Conservation (phyloP, 2,113 vertebrate genomes). For the Sylvilagus bachmani region DNA sequence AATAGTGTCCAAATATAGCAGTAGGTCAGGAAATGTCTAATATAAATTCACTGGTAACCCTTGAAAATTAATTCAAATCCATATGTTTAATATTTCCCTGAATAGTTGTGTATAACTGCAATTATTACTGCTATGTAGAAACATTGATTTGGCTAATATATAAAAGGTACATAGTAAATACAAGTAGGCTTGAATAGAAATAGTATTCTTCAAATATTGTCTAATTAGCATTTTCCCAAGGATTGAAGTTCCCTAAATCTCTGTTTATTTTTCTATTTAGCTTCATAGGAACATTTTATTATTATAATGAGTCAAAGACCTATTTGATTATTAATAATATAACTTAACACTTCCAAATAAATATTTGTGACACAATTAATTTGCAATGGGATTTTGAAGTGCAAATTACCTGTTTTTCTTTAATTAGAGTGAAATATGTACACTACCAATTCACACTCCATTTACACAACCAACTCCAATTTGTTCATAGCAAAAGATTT, state of each 20-base stretch:
- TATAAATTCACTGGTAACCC: not conserved
- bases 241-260: not conserved
- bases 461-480: not conserved
- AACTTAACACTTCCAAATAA: constrained; percentile 57
- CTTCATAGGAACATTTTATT: constrained; percentile 43
- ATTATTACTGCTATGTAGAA: not conserved
- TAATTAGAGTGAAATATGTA: constrained; percentile 53
- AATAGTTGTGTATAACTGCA: not conserved
- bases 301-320: constrained; percentile 46
- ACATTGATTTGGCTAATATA: not conserved
- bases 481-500: constrained; percentile 40
- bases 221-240: constrained; percentile 30
- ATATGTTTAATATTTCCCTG: not conserved
- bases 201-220: not conserved
- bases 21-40: not conserved
- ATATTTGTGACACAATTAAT: constrained; percentile 25
- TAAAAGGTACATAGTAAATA: not conserved
- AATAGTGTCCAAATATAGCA: not conserved
- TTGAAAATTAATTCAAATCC: not conserved
- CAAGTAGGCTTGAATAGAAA: constrained; percentile 33
- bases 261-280: constrained; percentile 18
- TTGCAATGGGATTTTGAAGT: constrained; percentile 60
- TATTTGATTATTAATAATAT: constrained; percentile 62
- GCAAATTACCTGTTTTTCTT: constrained; percentile 58
- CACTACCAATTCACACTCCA: constrained; percentile 37